phyloP scores from a whole-genome alignment of 1,140 invertebrate genomes.

The Stegodyphus dumicola region DNA sequence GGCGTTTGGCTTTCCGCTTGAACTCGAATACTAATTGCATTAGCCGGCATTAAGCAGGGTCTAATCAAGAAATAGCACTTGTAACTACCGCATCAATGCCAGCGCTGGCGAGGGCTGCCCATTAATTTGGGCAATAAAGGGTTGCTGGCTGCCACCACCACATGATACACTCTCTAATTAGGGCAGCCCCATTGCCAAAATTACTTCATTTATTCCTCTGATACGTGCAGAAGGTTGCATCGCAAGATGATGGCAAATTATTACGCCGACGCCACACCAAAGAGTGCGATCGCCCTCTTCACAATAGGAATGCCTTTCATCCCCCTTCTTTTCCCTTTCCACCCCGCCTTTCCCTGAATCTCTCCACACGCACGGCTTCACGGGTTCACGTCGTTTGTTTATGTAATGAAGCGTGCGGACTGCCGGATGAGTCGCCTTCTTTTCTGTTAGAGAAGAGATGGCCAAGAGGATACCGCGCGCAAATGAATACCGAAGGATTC shows the following conservation, averaged over 20 bases:
- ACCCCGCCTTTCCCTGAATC: slow-evolving; percentile 23
- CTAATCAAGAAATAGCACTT: slow-evolving; percentile 60
- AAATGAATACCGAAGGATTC: slow-evolving; percentile 26
- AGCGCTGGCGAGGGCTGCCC: slow-evolving; percentile 31
- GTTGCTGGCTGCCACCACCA: slow-evolving; percentile 53
- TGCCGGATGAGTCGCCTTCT: background rate
- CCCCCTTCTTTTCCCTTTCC: background rate
- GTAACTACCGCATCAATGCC: slow-evolving; percentile 56
- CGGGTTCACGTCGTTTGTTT: slow-evolving; percentile 52
- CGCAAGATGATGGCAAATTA: slow-evolving; percentile 54
- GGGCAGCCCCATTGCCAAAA: slow-evolving; percentile 49
- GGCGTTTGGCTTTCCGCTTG: slow-evolving; percentile 57
- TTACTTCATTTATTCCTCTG: slow-evolving; percentile 56
- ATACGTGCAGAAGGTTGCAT: slow-evolving; percentile 43
- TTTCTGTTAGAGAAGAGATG: too few species aligned
- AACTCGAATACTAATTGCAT: slow-evolving; percentile 56
- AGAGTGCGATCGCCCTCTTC: slow-evolving; percentile 14
- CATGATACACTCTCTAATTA: slow-evolving; percentile 57
- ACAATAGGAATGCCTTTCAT: background rate
- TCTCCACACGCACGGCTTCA: slow-evolving; percentile 52
- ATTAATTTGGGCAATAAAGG: slow-evolving; percentile 60
- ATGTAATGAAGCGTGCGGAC: slow-evolving; percentile 47
- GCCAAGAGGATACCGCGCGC: background rate
- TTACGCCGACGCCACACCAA: background rate
- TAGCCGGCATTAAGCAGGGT: slow-evolving; percentile 48